Percentiles rank a stretch among this genome's conserved stretches.
Conservation (phyloP, 2,888 invertebrate species). For the Bombylius major region DNA sequence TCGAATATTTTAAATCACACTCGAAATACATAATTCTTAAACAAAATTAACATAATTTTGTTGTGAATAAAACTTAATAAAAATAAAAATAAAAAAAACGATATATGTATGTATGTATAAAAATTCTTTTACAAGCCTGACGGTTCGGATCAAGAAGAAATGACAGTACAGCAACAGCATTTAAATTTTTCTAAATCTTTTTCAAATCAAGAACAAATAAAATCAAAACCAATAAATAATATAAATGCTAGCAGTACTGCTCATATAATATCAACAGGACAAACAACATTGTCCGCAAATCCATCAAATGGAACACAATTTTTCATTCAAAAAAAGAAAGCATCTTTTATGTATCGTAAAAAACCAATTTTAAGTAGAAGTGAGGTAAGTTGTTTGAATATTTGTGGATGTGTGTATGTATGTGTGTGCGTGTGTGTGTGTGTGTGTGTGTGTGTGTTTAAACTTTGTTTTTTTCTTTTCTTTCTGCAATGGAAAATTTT, state of each 20-base stretch:
- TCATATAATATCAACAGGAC: constrained; percentile 9
- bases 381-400: constrained; percentile 36
- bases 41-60: too few relatives aligned
- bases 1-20: too few relatives aligned
- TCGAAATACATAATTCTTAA: too few relatives aligned
- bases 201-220: neutral
- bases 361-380: constrained; percentile 34
- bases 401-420: too few relatives aligned
- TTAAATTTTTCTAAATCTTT: constrained; percentile 6
- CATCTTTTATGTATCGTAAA: constrained; percentile 32
- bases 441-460: too few relatives aligned
- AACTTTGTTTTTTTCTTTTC: neutral
- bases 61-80: neutral
- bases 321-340: constrained; percentile 25
- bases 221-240: constrained; percentile 14
- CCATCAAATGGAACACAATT: neutral
- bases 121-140: constrained; percentile 17
- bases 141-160: constrained; percentile 14
- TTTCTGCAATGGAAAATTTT: too few relatives aligned
- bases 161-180: constrained; percentile 3
- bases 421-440: too few relatives aligned
- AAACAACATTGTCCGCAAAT: constrained; percentile 2
- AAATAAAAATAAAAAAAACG: too few relatives aligned
- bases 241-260: neutral
- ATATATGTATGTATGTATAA: neutral